Conservation (phyloP, 2,113 vertebrate genomes). For the Hypomesus transpacificus region DNA sequence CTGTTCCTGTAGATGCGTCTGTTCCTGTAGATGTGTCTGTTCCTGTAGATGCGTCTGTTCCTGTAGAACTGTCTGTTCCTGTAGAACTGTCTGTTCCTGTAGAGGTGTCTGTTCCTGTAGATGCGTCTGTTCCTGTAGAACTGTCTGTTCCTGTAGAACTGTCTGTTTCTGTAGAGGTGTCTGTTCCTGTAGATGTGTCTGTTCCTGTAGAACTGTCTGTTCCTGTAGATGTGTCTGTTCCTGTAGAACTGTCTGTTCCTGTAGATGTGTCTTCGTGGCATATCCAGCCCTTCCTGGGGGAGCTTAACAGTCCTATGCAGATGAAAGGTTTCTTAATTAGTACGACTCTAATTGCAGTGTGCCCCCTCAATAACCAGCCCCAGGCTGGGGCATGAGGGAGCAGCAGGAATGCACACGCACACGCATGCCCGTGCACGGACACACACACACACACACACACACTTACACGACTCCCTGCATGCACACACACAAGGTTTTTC, state of each 20-base stretch:
- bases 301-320: conserved; percentile 48
- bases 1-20: too few species aligned
- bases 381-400: conserved; percentile 20
- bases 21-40: too few species aligned
- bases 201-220: too few species aligned
- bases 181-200: too few species aligned
- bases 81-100: too few species aligned
- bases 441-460: neutral
- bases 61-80: too few species aligned
- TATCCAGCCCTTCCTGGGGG: conserved; percentile 22
- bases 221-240: too few species aligned
- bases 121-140: too few species aligned
- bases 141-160: too few species aligned
- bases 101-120: too few species aligned
- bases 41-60: conserved; percentile 26
- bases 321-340: conserved; percentile 64
- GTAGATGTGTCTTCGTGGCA: conserved; percentile 37
- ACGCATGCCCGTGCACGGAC: neutral
- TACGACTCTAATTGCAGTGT: conserved; percentile 61
- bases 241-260: too few species aligned
- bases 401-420: neutral
- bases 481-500: conserved; percentile 4
- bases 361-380: conserved; percentile 56
- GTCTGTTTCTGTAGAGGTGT: too few species aligned
- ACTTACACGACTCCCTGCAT: conserved; percentile 11